phyloP scores from a whole-genome alignment of 2,113 vertebrate species.

The Pica pica region DNA sequence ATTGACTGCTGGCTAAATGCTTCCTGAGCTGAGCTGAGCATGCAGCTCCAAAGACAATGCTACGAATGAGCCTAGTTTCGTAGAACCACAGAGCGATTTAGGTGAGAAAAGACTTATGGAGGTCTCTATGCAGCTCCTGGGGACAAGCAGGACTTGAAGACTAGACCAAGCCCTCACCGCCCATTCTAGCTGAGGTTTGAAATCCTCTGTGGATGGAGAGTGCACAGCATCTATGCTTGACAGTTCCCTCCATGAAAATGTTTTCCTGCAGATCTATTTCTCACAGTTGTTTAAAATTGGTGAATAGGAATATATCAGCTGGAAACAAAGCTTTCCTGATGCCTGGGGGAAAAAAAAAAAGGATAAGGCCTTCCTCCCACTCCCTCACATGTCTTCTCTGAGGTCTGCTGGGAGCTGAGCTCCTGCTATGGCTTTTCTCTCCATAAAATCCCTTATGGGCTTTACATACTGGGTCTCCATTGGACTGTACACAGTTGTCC shows the following conservation, averaged over 20 bases:
- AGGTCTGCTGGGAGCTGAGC: neutral
- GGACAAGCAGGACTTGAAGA: neutral
- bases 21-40: neutral
- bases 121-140: neutral
- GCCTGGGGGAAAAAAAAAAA: too few species aligned
- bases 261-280: neutral
- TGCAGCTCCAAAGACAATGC: neutral
- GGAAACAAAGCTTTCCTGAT: neutral
- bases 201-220: neutral
- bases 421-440: neutral
- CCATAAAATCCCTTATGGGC: neutral
- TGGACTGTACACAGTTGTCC: neutral
- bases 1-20: neutral
- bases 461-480: neutral
- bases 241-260: rapidly evolving
- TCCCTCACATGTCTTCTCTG: neutral
- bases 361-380: neutral
- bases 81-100: neutral
- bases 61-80: rapidly evolving
- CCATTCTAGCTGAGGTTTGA: neutral
- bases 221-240: neutral
- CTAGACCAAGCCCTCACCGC: neutral
- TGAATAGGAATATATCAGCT: neutral
- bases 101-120: neutral
- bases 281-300: neutral